Base-by-base conservation (phyloP, 2,113 vertebrate species). In the Lycocorax pyrrhopterus region DNA sequence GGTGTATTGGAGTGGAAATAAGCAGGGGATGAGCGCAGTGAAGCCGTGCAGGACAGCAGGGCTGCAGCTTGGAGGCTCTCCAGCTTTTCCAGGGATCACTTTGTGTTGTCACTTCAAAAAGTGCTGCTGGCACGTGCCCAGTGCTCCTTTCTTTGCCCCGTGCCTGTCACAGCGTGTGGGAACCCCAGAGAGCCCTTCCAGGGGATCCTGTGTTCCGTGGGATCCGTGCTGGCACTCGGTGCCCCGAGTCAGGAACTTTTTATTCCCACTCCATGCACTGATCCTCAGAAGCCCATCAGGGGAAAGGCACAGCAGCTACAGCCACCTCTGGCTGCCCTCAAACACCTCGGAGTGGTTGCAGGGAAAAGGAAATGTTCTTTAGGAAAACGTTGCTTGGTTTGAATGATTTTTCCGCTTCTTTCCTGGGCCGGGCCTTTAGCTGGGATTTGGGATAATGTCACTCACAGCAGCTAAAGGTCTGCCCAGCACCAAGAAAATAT, bases 1-100 rank as follows among this genome's bases (percentile, higher is more conserved):
- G 13, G n/a, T 1, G 52, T 5, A 1, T 7, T 2, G 47, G 0
- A 1, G 37, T 9, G 44, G 52, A 1, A 43, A 51, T 0, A 0
- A 39, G 44, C 41, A 4, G 74, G 1, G 41, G 41, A 5, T 1
- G 37, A 30, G 49, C 66, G 13, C 25, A 0, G 17, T 0, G 43
- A 10, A 14, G 47, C n/a, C 4, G 13, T 10, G 58, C 20, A 13
- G 89, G 52, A 15, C 75, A 46, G 73, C 69, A 25, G 81, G 72
- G 84, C 29, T 49, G 64, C 77, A 72, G 66, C 58, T 30, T 18
- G 13, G 75, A 53, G 46, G 21, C 33, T 6, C 7, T 21, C 39
- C 22, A 60, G 84, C 39, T 64, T 90, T 58, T 22, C 16, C 79
- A 7, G 0, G n/a, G 47, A 47, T 53, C 71, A 4, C 16, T 60